phyloP scores from a whole-genome alignment of 2,888 invertebrate species.

The Harmothoe impar region DNA sequence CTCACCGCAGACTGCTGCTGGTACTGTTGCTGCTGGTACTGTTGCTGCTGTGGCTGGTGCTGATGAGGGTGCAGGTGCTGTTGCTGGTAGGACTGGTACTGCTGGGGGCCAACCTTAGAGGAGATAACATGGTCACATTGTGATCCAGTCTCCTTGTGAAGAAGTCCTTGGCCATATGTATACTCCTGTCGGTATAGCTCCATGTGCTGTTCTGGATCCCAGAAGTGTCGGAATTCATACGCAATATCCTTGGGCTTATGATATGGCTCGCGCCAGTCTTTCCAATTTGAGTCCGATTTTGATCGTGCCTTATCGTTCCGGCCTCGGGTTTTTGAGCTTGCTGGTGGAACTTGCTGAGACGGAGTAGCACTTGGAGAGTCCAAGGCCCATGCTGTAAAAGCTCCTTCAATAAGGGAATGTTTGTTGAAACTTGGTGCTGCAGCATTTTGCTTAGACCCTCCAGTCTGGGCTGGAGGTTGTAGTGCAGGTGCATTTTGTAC shows the following conservation, averaged over 20 bases:
- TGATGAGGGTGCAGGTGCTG: neutral
- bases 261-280: conserved; percentile 47
- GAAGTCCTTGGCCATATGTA: conserved; percentile 57
- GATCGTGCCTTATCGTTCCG: neutral
- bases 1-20: neutral
- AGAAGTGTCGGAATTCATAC: conserved; percentile 52
- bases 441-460: neutral
- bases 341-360: neutral
- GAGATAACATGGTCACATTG: neutral
- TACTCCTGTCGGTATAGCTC: conserved; percentile 62
- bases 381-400: conserved; percentile 33
- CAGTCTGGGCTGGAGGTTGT: neutral
- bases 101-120: neutral
- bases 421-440: neutral
- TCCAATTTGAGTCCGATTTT: conserved; percentile 8
- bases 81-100: too few relatives aligned
- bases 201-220: conserved; percentile 46
- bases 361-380: neutral
- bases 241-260: conserved; percentile 47
- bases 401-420: neutral
- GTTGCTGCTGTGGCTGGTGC: neutral
- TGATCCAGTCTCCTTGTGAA: neutral
- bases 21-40: neutral
- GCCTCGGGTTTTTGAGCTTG: neutral
- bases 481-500: neutral